Conservation (phyloP, 2,888 invertebrate species). For the Cataglyphis albicans region DNA sequence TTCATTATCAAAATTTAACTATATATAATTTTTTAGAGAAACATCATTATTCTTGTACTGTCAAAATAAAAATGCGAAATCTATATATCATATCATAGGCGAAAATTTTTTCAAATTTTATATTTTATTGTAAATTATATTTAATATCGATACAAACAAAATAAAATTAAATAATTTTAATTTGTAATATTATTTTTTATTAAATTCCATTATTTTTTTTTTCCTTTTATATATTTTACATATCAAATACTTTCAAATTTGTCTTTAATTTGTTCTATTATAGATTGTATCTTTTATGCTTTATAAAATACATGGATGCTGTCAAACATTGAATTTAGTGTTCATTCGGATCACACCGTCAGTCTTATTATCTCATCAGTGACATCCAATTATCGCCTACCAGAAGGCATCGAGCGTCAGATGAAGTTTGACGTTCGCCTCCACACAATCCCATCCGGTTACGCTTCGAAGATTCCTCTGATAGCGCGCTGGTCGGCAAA, state of each 20-base stretch:
- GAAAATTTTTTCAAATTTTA: neutral
- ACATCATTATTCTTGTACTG: too few relatives aligned
- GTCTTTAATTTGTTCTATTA: neutral
- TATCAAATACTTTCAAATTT: neutral
- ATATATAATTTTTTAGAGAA: neutral
- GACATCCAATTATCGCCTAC: slow-evolving; percentile 36
- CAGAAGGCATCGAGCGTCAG: slow-evolving; percentile 14
- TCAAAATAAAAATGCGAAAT: neutral
- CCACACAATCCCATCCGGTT: slow-evolving; percentile 44
- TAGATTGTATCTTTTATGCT: neutral
- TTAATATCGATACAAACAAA: neutral
- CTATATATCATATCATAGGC: neutral
- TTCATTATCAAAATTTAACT: neutral
- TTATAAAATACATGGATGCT: neutral
- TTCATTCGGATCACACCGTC: neutral
- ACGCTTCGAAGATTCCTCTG: slow-evolving; percentile 54
- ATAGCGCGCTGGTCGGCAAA: slow-evolving; percentile 26
- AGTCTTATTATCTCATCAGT: neutral
- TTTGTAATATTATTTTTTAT: neutral
- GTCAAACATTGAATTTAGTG: neutral
- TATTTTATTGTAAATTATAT: neutral
- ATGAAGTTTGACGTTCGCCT: slow-evolving; percentile 36
- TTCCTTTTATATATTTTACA: neutral
- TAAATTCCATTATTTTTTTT: neutral
- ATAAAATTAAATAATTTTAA: neutral